phyloP scores from a whole-genome alignment of 2,797 vertebrate species.

The Rallus crepitans region DNA sequence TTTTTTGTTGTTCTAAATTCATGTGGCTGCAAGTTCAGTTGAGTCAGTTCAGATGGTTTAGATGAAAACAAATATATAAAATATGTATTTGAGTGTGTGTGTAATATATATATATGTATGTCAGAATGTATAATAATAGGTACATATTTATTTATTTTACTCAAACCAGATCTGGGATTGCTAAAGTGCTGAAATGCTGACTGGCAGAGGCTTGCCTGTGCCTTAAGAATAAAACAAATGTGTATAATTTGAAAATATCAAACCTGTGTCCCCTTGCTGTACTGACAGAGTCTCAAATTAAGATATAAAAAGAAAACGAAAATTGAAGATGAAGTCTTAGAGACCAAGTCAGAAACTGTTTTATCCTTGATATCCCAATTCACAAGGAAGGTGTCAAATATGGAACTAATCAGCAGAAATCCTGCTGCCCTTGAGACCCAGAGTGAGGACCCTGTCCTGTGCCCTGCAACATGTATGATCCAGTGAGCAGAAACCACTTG shows the following conservation, averaged over 20 bases:
- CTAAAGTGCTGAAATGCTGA: not conserved
- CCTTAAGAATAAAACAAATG: not conserved
- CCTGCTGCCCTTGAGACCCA: not conserved
- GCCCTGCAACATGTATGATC: not conserved
- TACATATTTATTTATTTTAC: not conserved
- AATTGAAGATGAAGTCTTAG: not conserved
- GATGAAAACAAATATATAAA: not conserved
- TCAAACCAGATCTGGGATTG: not conserved
- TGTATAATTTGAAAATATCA: not conserved
- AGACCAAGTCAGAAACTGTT: not conserved
- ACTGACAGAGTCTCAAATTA: not conserved
- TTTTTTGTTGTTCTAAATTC: not conserved
- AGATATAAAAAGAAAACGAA: not conserved
- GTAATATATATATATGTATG: not conserved
- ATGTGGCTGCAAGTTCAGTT: not conserved
- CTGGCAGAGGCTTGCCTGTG: not conserved
- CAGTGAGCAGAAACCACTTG: not conserved
- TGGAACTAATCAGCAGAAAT: not conserved
- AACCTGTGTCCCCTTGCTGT: not conserved
- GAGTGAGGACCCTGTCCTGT: not conserved
- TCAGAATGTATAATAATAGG: not conserved
- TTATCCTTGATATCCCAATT: not conserved
- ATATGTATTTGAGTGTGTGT: not conserved
- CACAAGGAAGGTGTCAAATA: not conserved
- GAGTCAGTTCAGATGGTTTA: not conserved